Conservation (phyloP, 2,888 invertebrate genomes). For the Coremacera marginata region DNA sequence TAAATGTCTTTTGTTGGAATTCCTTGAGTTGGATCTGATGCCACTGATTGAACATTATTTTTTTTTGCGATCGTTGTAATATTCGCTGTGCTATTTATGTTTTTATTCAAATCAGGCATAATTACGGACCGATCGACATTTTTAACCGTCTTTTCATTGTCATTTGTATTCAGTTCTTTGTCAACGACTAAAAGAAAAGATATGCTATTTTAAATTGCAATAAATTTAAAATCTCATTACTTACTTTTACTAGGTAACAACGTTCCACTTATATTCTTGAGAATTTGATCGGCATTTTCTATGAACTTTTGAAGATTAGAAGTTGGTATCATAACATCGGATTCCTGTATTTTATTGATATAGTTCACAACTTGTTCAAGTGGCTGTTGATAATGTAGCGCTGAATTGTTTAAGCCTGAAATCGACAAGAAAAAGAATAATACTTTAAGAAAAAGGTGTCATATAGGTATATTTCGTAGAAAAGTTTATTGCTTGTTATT, state of each 20-base stretch:
- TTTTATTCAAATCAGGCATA: constrained; percentile 27
- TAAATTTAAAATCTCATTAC: constrained; percentile 34
- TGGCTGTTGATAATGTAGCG: neutral
- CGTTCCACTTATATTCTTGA: constrained; percentile 60
- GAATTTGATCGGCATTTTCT: constrained; percentile 66
- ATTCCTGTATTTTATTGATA: constrained; percentile 54
- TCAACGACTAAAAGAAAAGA: neutral
- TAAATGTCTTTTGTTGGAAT: constrained; percentile 76
- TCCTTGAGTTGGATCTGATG: constrained; percentile 68
- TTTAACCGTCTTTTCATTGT: neutral
- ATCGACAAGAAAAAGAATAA: neutral
- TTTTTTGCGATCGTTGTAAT: constrained; percentile 31
- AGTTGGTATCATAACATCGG: constrained; percentile 65
- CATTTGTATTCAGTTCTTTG: neutral
- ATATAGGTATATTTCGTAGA: neutral
- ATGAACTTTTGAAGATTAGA: constrained; percentile 66
- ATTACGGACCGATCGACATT: neutral
- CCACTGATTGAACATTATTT: constrained; percentile 5
- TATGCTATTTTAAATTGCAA: constrained; percentile 39
- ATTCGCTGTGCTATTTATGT: neutral
- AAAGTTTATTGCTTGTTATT: too few species aligned
- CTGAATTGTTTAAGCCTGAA: neutral
- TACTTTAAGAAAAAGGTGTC: neutral
- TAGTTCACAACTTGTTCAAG: constrained; percentile 34
- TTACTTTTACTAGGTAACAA: neutral